These are phyloP conservation scores for Volucella zonaria DNA, from an alignment of 2,888 invertebrate species.

Conservation along the genomic window DNA sequence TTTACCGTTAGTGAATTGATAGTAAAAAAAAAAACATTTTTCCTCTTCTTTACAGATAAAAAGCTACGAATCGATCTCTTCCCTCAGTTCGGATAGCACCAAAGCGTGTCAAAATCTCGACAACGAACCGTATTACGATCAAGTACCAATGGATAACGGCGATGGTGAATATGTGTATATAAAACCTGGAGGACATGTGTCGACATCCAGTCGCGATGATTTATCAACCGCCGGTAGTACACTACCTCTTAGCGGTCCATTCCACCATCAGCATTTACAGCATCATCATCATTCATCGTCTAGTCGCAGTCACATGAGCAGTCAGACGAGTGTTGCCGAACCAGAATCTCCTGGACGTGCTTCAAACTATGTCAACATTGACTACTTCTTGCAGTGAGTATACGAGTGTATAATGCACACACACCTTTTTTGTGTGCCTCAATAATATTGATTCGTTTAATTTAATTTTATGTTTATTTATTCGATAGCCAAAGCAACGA, in stretches of 20 bases:
- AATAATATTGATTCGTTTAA: conserved; percentile 21
- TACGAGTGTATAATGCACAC: not conserved
- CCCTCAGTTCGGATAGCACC: conserved; percentile 85
- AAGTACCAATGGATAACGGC: conserved; percentile 87
- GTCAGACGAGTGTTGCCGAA: conserved; percentile 83
- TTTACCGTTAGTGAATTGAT: conserved; percentile 7
- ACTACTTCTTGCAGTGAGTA: conserved; percentile 93
- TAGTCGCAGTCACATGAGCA: conserved; percentile 80
- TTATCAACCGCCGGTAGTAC: conserved; percentile 85
- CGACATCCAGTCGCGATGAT: conserved; percentile 87
- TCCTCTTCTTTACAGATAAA: conserved; percentile 83
- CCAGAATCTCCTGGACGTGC: conserved; percentile 91
- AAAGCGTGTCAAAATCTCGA: conserved; percentile 84
- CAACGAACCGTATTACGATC: conserved; percentile 89
- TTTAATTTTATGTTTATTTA: conserved; percentile 16
- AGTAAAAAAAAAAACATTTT: not conserved
- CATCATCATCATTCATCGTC: conserved; percentile 70
- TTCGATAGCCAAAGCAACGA: conserved; percentile 82
- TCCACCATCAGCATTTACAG: conserved; percentile 76
- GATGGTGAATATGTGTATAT: conserved; percentile 90
- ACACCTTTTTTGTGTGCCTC: not conserved
- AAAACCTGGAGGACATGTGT: conserved; percentile 86
- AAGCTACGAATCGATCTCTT: conserved; percentile 87
- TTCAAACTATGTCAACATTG: conserved; percentile 96
- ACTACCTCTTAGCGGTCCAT: conserved; percentile 82